Base-by-base conservation (phyloP, 2,113 vertebrate species). In the Reinhardtius hippoglossoides region DNA sequence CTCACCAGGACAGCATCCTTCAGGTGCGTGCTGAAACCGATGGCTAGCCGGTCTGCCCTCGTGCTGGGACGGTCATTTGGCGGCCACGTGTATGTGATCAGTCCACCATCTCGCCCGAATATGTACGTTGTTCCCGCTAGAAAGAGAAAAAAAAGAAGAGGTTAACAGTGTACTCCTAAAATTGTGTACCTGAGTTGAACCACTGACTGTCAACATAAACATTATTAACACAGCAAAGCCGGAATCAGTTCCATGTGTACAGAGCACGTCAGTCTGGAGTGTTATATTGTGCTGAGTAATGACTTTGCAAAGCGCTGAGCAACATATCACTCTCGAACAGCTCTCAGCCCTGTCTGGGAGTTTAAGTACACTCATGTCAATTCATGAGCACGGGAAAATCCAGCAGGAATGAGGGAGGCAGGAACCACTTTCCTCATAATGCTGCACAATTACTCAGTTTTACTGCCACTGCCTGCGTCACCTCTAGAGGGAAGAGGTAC, bases 51-150 rank as follows among this genome's bases (percentile, higher is more conserved):
- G 95, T 99, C 98, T 1, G 97, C 98, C 24, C 98, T 95, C 0
- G 98, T 99, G 92, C 98, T 99, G 54, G 98, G 98, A 70, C 98
- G 95, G 91, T 99, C 98, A 48, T 99, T 99, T 9, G 97, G 97
- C 61, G 98, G 98, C 98, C 98, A 99, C 0, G 96, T 99, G 94
- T 99, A 99, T 1, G 96, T 98, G 92, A 99, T 97, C 37, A 97
- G 95, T 94, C 98, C 98, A 90, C 98, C 97, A 73, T 97, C 97
- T 93, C 97, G 96, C 86, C 97, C 98, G 91, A 99, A 99, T 93
- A 99, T 98, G 90, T 98, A 99, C 0, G 97, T 99, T 76, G 97
- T 98, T 93, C 98, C 98, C 91, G 98, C 98, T 99, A 93, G 10
- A 70, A 44, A 81, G 60, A 52, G 13, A 23, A 37, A 60, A 73